These are phyloP conservation scores for Polia nebulosa DNA, from an alignment of 2,888 invertebrate species.

Conservation along the genomic window DNA sequence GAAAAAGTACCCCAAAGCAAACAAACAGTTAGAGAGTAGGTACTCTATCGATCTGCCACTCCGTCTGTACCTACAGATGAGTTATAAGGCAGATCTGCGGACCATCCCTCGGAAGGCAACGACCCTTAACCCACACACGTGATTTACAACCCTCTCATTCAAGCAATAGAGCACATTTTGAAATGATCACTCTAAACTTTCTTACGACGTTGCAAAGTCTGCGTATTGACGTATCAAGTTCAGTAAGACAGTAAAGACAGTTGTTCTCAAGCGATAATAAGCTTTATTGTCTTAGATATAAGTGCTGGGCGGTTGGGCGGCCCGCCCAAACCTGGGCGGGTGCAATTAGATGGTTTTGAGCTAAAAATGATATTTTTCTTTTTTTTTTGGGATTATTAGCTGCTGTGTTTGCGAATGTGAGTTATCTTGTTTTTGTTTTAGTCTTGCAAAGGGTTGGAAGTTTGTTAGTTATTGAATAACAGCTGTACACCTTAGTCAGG, in stretches of 20 bases:
- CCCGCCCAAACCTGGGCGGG: constrained; percentile 86
- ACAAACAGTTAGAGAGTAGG: constrained; percentile 82
- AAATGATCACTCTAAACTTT: constrained; percentile 74
- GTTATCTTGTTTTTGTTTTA: constrained; percentile 36
- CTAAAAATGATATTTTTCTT: constrained; percentile 79
- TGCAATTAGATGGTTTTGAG: constrained; percentile 85
- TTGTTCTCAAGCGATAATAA: constrained; percentile 79
- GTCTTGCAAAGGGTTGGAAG: constrained; percentile 8
- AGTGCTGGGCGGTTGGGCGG: constrained; percentile 79
- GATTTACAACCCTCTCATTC: constrained; percentile 68
- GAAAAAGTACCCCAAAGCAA: constrained; percentile 65
- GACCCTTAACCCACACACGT: constrained; percentile 73
- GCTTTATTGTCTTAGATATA: constrained; percentile 75
- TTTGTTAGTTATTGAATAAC: constrained; percentile 1
- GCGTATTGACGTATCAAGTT: constrained; percentile 78
- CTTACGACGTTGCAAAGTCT: constrained; percentile 88
- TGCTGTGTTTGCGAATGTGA: constrained; percentile 59
- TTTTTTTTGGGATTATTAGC: constrained; percentile 76
- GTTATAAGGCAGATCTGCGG: constrained; percentile 82
- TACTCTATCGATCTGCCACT: constrained; percentile 83
- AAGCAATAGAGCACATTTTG: constrained; percentile 79
- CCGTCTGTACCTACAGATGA: constrained; percentile 85
- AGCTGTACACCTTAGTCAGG: not conserved
- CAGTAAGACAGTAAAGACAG: constrained; percentile 86
- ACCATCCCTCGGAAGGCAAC: constrained; percentile 78